These are phyloP conservation scores for Sarcophaga peregrina DNA, from an alignment of 1,140 invertebrate species.

Conservation along the genomic window DNA sequence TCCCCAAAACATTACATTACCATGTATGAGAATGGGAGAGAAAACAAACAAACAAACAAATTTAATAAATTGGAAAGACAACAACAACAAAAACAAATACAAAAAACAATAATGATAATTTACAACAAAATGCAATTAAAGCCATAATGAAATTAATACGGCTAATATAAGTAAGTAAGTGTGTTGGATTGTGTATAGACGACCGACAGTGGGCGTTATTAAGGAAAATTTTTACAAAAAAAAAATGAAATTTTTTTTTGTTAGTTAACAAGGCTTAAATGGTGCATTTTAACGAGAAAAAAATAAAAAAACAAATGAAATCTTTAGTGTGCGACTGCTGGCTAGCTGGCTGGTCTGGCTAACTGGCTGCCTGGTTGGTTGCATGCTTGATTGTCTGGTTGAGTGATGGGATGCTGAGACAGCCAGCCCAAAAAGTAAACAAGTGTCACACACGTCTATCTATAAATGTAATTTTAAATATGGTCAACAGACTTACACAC, in stretches of 20 bases:
- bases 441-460: background rate
- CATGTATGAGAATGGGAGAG: background rate
- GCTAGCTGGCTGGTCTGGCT: background rate
- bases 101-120: background rate
- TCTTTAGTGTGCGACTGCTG: background rate
- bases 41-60: background rate
- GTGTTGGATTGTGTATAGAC: background rate
- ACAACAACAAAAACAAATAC: too few species aligned
- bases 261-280: conserved; percentile 8
- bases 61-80: too few species aligned
- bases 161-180: background rate
- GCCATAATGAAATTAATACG: conserved; percentile 32
- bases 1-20: background rate
- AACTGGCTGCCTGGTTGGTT: background rate
- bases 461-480: background rate
- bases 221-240: background rate
- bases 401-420: background rate
- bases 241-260: background rate
- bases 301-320: background rate
- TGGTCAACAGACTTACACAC: background rate
- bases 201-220: conserved; percentile 11
- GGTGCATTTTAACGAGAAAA: background rate
- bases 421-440: background rate
- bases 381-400: background rate
- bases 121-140: conserved; percentile 34